Evolutionary conservation across 1,140 invertebrate genomes (phyloP).

Genomic region (Anastrepha obliqua): DNA sequence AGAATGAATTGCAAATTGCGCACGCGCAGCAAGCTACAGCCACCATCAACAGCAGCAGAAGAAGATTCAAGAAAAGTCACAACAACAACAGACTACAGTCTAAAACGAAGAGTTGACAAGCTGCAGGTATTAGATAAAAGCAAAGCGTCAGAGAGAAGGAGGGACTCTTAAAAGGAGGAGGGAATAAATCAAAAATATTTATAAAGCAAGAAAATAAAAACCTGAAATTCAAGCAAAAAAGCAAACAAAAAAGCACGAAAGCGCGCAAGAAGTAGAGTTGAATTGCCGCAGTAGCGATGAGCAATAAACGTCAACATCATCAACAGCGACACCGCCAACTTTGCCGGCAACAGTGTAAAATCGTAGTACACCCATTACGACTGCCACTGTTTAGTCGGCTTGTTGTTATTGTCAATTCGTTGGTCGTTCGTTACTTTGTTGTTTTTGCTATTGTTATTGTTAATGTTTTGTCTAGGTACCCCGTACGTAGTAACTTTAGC

Average conservation of each 20-base stretch:
- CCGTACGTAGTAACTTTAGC: neutral
- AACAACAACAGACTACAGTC: neutral
- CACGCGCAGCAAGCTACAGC: slow-evolving; percentile 55
- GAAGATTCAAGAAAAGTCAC: neutral
- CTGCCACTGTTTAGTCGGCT: neutral
- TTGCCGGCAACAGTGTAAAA: slow-evolving; percentile 7
- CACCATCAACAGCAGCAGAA: neutral
- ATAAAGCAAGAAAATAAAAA: neutral
- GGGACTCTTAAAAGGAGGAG: neutral
- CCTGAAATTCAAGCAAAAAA: neutral
- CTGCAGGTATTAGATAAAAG: slow-evolving; percentile 53
- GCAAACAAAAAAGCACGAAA: neutral
- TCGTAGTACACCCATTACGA: neutral
- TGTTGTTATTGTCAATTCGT: neutral
- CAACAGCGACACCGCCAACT: slow-evolving; percentile 15
- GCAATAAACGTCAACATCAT: slow-evolving; percentile 2
- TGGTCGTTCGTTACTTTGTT: neutral
- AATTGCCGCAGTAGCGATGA: neutral
- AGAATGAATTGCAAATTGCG: slow-evolving; percentile 59
- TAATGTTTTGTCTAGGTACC: neutral
- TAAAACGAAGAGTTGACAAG: slow-evolving; percentile 42
- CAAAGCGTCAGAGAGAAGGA: neutral
- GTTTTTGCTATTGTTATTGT: slow-evolving; percentile 7
- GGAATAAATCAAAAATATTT: neutral
- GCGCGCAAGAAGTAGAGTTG: no score